Base-by-base conservation (phyloP, 1,140 invertebrate species). In the Drosophila grimshawi region DNA sequence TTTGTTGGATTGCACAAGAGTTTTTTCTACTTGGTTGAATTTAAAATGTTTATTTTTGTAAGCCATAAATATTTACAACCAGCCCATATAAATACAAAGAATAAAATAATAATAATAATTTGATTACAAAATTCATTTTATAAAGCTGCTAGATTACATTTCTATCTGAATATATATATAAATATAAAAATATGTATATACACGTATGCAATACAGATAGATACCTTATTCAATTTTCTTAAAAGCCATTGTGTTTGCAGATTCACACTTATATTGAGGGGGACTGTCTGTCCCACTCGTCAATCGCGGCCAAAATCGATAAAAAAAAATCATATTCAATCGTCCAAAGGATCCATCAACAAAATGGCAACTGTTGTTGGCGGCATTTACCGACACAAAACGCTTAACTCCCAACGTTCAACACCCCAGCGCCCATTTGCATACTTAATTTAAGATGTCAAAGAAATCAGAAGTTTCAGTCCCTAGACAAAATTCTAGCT, bases 371-470 rank as follows among this genome's bases (percentile, higher is more conserved):
- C 37, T 62, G 65, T 52, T 64, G 52, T 35, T 67, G 70, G 53
- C 52, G 63, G 57, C 75, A 64, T 52, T 63, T 60, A 35, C 60
- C 41, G 48, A 39, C 55, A n/a, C 39, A n/a, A n/a, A 43, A 43
- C 10, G 39, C 61, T 11, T 8, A 30, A 45, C 11, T 10, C 43
- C 51, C 53, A 39, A 5, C 5, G 30, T 19, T 49, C 46, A 10
- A 29, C 29, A 29, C 19, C 32, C n/a, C 48, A 41, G 11, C 45
- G 35, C 29, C 7, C 37, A 76, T 79, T 79, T 79, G 59, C 76
- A 76, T 79, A 76, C 71, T 79, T 79, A 66, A 79, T 79, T 70
- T 62, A 41, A 63, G 49, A 52, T 63, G 56, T 41, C 56, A 62
- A 49, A 51, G 39, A 69, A 69, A 67, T 62, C 64, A 32, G 59